Base-by-base conservation (phyloP, 2,888 invertebrate species). In the Pyrochroa serraticornis region DNA sequence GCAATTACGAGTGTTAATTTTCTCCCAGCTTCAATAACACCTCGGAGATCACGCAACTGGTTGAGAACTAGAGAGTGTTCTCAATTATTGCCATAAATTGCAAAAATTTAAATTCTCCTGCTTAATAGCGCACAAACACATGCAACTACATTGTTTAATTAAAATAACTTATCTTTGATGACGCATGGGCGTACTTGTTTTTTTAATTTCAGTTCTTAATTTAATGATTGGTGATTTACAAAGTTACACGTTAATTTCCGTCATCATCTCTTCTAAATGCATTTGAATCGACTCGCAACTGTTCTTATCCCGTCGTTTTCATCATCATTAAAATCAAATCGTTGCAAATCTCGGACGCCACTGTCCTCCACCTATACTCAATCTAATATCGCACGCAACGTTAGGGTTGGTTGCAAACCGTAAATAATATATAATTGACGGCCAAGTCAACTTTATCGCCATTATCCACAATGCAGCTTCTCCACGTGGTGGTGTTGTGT, bases 321-420 rank as follows among this genome's bases (percentile, higher is more conserved):
- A 42, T 31, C 30, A 42, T 31, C 31, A 42, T 42, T 31, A 42
- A 42, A 30, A 8, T 42, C 30, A n/a, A 42, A 9, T 42, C 14
- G 2, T 8, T 9, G 10, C 10, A 5, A 5, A 22, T 22, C 22
- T 22, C 31, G 37, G 38, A 48, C 48, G 48, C 38, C 48, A 22
- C 22, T 22, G 22, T 22, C 5, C 22, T 22, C 22, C 5, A 22
- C 22, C 22, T 22, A 22, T 22, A 22, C 22, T 22, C 22, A 22
- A 22, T 22, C 22, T 22, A 22, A 22, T 22, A 22, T 22, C 22
- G 14, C 66, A 69, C 71, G 72, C 72, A 68, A 71, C 55, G 77
- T 77, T 74, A 77, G 75, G 78, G 76, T 78, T 75, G 76, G 75
- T 70, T 76, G 69, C 70, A 71, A 65, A 61, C 63, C 54, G 71